phyloP scores from a whole-genome alignment of 2,113 vertebrate genomes.

The Nyctereutes procyonoides region DNA sequence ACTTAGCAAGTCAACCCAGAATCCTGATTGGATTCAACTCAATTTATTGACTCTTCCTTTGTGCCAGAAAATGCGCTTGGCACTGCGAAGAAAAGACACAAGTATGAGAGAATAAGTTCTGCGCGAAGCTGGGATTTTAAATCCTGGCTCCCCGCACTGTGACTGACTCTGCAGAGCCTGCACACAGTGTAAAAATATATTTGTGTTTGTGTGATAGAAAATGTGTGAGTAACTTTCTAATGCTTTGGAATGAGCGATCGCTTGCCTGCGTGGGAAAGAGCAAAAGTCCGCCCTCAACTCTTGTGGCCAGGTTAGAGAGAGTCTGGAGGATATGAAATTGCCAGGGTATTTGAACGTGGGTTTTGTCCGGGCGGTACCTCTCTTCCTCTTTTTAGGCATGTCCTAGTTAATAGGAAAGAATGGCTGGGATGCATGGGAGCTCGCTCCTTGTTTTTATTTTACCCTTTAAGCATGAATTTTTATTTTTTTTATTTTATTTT shows the following conservation, averaged over 20 bases:
- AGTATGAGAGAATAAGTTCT: not conserved
- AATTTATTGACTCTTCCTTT: not conserved
- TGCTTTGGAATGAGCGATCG: conserved; percentile 9
- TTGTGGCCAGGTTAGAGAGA: not conserved
- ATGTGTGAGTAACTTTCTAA: conserved; percentile 14
- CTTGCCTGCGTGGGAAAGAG: conserved; percentile 8
- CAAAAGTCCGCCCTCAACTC: not conserved
- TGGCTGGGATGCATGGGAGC: not conserved
- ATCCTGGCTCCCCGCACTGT: not conserved
- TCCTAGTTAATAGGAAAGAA: not conserved
- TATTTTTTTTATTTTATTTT: not conserved
- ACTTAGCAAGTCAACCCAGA: conserved; percentile 25
- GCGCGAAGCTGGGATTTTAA: conserved; percentile 47
- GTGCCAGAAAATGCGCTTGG: conserved; percentile 34
- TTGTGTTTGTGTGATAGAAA: conserved; percentile 16
- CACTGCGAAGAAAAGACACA: not conserved
- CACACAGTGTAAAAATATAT: not conserved
- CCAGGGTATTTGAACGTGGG: not conserved
- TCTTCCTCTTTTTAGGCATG: not conserved
- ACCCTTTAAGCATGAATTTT: not conserved
- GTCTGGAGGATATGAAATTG: not conserved
- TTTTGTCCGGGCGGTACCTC: not conserved
- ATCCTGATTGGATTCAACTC: conserved; percentile 7
- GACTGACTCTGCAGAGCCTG: not conserved
- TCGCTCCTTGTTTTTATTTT: not conserved